These are phyloP conservation scores for Dynastes hyllus DNA, from an alignment of 2,888 invertebrate genomes.

Conservation along the genomic window DNA sequence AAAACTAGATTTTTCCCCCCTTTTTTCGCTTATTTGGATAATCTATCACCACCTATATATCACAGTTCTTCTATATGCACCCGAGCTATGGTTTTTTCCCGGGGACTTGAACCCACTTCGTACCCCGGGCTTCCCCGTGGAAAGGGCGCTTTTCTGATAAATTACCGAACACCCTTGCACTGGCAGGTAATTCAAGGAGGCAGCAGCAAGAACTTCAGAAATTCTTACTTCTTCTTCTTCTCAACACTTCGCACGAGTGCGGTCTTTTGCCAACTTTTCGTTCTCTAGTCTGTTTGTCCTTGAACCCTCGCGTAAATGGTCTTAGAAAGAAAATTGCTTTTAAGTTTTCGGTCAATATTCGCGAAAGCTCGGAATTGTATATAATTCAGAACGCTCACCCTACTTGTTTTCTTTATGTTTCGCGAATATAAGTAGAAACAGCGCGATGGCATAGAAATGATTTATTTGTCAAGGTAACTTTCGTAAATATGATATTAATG, in stretches of 20 bases:
- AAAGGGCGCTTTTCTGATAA: constrained; percentile 72
- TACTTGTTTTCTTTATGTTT: background rate
- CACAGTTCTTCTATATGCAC: constrained; percentile 61
- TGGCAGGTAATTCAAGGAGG: constrained; percentile 75
- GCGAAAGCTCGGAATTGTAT: background rate
- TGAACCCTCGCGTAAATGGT: no score
- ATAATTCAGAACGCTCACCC: background rate
- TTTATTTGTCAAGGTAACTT: no score
- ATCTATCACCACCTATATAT: constrained; percentile 52
- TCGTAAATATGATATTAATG: no score
- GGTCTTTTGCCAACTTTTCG: constrained; percentile 26
- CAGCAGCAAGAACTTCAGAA: constrained; percentile 65
- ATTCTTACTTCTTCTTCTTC: constrained; percentile 63
- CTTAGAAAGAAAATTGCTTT: constrained; percentile 68
- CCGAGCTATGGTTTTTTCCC: constrained; percentile 66
- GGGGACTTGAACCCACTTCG: constrained; percentile 65
- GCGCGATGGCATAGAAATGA: no score
- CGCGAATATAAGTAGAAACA: no score
- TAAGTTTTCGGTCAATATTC: constrained; percentile 65
- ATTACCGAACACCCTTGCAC: constrained; percentile 77
- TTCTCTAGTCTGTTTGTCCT: constrained; percentile 59
- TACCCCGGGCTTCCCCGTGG: no score
- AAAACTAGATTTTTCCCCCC: constrained; percentile 11
- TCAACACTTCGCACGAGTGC: constrained; percentile 22
- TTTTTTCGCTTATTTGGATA: constrained; percentile 51